Evolutionary conservation across 2,888 invertebrate genomes (phyloP), one percentile per base, ranked within the genome.

Genomic region (Caenorhabditis sulstoni): DNA sequence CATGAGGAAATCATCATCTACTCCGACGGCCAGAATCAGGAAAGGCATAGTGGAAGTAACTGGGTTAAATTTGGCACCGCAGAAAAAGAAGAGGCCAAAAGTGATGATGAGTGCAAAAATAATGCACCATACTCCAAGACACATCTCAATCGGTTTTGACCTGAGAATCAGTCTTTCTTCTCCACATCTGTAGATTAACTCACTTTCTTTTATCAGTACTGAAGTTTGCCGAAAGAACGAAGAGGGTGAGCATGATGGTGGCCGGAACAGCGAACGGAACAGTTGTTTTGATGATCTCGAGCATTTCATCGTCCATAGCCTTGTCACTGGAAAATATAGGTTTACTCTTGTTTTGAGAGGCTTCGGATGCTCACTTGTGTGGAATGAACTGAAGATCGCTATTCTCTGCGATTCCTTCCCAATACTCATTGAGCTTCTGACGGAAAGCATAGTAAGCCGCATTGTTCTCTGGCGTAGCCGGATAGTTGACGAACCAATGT

Each of bases 11-110:
- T 87, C 88, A 62, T 89, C 89, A 53, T 89, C 89, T 7, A 90
- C 88, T 22, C 86, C 88, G 12, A 89, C 86, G 20, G 87, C 88
- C 37, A 89, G 68, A 18, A 89, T 83, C 5, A 89, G 81, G 83
- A 89, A 89, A 0, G 89, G 89, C 89, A 89, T 89, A 11, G 89
- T 89, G 44, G 87, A 87, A 47, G 87, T 87, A 49, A 89, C 89
- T 16, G 89, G 89, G 70, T 89, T 89, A 83, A 89, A 89, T 35
- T 86, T 75, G 22, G 87, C 80, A 59, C 89, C 89, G 62, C 71
- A 82, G 79, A 82, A 85, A 82, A 89, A 89, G 57, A 87, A 87
- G 23, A 88, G 50, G 44, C 89, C 89, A 62, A 89, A 89, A 23
- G 89, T 90, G 62, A 83, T 77, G 49, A 87, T 79, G 44, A 89